Conservation (phyloP, 2,113 vertebrate genomes). For the Setophaga coronata region DNA sequence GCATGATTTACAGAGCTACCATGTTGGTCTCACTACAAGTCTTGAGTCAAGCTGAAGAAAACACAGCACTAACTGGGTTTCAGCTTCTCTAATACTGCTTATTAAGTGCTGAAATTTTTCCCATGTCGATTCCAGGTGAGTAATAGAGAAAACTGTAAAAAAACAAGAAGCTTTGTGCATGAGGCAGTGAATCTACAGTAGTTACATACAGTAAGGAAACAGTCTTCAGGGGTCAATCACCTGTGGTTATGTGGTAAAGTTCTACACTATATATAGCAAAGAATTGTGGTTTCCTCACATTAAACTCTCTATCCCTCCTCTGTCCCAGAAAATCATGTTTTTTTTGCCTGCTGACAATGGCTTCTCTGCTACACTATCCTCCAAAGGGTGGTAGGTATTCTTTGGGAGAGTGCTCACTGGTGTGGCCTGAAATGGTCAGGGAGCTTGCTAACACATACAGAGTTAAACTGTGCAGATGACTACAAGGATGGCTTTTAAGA, state of each 20-base stretch:
- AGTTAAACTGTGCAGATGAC: not conserved
- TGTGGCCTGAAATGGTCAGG: not conserved
- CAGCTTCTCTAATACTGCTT: not conserved
- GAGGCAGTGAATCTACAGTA: not conserved
- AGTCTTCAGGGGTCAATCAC: not conserved
- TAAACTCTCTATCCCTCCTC: not conserved
- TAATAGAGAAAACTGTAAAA: not conserved
- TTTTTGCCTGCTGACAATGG: not conserved
- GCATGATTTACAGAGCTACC: not conserved
- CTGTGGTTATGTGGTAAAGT: not conserved
- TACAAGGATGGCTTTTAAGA: not conserved
- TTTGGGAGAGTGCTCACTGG: not conserved
- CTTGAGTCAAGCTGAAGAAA: not conserved
- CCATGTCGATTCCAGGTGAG: not conserved
- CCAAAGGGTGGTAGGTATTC: not conserved
- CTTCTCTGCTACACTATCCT: not conserved
- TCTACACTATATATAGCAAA: not conserved
- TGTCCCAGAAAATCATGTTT: not conserved
- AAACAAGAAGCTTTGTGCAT: not conserved
- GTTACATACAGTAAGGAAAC: not conserved
- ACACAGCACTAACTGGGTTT: not conserved
- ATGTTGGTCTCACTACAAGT: not conserved
- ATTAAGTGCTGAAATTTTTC: not conserved
- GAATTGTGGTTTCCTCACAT: not conserved
- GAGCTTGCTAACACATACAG: not conserved